phyloP scores from a whole-genome alignment of 2,888 invertebrate genomes.

The Ormyrus labotus region DNA sequence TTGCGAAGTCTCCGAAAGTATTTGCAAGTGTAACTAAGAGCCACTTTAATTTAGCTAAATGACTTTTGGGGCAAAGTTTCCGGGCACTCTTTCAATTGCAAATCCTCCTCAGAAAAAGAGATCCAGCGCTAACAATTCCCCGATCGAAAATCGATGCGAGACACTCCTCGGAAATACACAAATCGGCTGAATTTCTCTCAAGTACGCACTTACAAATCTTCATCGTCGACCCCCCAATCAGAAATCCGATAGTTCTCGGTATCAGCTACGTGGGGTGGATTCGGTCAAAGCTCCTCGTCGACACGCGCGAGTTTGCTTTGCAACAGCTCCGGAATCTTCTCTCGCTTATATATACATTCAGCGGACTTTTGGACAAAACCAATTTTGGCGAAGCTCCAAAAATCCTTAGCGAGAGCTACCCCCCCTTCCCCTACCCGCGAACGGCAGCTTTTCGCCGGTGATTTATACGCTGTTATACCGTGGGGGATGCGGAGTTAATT shows the following conservation, averaged over 20 bases:
- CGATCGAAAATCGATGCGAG: no score
- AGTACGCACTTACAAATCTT: no score
- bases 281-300: constrained; percentile 11
- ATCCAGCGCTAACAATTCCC: no score
- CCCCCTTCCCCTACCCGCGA: not conserved
- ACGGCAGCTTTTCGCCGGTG: not conserved
- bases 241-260: constrained; percentile 35
- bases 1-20: no score
- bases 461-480: constrained; percentile 28
- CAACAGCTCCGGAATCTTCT: not conserved
- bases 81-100: no score
- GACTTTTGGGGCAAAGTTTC: no score
- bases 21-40: no score
- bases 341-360: not conserved
- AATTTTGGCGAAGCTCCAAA: constrained; percentile 28
- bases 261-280: not conserved
- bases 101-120: no score
- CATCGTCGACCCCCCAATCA: not conserved
- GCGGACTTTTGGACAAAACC: constrained; percentile 24
- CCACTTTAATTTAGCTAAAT: no score
- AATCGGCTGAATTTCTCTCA: no score
- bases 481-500: constrained; percentile 12
- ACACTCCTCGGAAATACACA: no score
- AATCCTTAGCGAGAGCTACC: not conserved
- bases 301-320: constrained; percentile 11